These are phyloP conservation scores for Salvelinus fontinalis DNA, from an alignment of 2,113 vertebrate genomes.

Conservation along the genomic window DNA sequence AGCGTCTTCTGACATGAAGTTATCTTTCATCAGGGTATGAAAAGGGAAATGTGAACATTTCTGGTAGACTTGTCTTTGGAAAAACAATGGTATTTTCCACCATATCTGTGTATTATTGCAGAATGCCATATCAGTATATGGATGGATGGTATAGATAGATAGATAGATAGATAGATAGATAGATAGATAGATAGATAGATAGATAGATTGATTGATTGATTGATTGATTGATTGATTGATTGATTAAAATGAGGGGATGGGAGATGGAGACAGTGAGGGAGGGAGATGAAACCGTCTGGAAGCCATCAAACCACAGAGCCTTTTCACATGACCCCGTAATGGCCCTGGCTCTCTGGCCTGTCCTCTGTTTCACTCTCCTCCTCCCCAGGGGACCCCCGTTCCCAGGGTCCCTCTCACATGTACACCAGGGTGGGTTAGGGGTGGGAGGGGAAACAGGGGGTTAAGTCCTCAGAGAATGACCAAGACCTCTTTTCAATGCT, in stretches of 20 bases:
- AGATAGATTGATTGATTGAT: conserved; percentile 19
- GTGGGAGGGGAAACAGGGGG: not conserved
- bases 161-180: not conserved
- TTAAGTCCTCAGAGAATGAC: conserved; percentile 21
- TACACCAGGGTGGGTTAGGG: not conserved
- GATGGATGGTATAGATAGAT: not conserved
- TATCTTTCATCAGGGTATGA: not conserved
- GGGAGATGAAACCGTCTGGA: conserved; percentile 67
- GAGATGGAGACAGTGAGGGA: conserved; percentile 24
- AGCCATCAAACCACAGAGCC: conserved; percentile 51
- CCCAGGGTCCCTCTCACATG: conserved; percentile 69
- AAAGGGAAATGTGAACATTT: conserved; percentile 21
- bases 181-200: conserved; percentile 34
- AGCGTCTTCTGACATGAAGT: not conserved
- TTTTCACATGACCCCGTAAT: conserved; percentile 73
- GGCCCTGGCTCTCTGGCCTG: conserved; percentile 33
- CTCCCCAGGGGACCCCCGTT: conserved; percentile 48
- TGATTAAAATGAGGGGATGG: not conserved
- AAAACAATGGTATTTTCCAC: not conserved
- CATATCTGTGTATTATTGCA: not conserved
- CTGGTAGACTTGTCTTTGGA: not conserved
- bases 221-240: no score
- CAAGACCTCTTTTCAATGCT: conserved; percentile 1
- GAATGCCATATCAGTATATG: not conserved
- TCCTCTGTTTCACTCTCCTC: conserved; percentile 27